Base-by-base conservation (phyloP, 2,113 vertebrate genomes). In the Ursus arctos region DNA sequence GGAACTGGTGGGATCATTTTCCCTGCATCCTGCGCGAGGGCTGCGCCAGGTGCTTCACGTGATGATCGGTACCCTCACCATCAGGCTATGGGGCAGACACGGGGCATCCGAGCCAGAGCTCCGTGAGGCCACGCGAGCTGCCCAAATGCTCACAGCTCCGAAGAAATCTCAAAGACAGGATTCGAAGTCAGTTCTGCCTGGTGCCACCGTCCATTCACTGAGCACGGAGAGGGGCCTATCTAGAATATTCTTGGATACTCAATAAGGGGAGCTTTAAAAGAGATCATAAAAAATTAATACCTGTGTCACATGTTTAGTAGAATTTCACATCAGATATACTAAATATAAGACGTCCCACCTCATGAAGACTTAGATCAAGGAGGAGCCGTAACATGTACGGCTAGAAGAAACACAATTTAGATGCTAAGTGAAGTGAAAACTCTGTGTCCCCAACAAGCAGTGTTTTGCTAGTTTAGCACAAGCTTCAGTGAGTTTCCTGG, bases 371-470 rank as follows among this genome's bases (percentile, higher is more conserved):
- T 57, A 43, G 4, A 0, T 0, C 19, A 31, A 36, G 36, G 18
- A 28, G 47, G 18, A 31, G 5, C 4, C 4, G 0, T 2, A 3
- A 71, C 12, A 10, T 7, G 0, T 7, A 7, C 4, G 22, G 8
- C 14, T 21, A 14, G n/a, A 47, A 74, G 55, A 67, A 67, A 31
- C 18, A 24, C 53, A 6, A 28, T 43, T 21, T 9, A 47, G 26
- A 63, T 18, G 59, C 6, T 40, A 11, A 59, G 28, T 19, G 59
- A 26, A 53, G 59, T 31, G 1, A 55, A 51, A 57, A 43, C 13
- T 53, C 63, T 51, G 3, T 7, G 12, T 9, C 19, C 33, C 40
- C 49, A n/a, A 15, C 6, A 59, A 31, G 22, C 1, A 1, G 21
- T 36, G 31, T 47, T 57, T n/a, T 65, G 24, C 63, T 67, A 33